Conservation (phyloP, 2,797 vertebrate species). For the Poeciliopsis presidionis region DNA sequence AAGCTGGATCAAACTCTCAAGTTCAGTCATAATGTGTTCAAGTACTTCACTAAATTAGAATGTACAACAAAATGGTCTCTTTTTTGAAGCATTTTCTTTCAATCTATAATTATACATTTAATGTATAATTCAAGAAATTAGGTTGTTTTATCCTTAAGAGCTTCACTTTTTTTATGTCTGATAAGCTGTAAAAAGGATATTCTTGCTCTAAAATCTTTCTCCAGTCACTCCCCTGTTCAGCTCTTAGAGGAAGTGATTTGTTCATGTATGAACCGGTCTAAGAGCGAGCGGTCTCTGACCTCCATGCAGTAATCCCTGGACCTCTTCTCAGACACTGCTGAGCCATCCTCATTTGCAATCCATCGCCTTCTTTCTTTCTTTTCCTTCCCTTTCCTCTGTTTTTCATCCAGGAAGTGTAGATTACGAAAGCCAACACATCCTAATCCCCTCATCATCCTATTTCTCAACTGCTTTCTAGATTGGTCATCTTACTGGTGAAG, state of each 20-base stretch:
- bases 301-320: constrained; percentile 68
- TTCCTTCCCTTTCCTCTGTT: constrained; percentile 32
- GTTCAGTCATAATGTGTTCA: not conserved
- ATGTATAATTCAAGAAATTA: constrained; percentile 62
- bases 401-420: constrained; percentile 61
- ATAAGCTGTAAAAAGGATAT: constrained; percentile 43
- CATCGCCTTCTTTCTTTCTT: constrained; percentile 53
- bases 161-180: constrained; percentile 38
- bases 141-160: constrained; percentile 38
- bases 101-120: constrained; percentile 55
- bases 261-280: constrained; percentile 47
- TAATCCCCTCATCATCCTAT: constrained; percentile 70
- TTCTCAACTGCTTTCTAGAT: constrained; percentile 51
- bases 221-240: constrained; percentile 32
- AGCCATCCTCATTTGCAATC: constrained; percentile 64
- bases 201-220: constrained; percentile 27
- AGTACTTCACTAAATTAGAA: not conserved
- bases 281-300: constrained; percentile 51
- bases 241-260: constrained; percentile 46
- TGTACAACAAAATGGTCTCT: not conserved
- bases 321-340: constrained; percentile 65
- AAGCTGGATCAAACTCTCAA: not conserved
- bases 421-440: constrained; percentile 65
- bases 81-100: constrained; percentile 39
- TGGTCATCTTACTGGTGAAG: constrained; percentile 52